phyloP scores from a whole-genome alignment of 2,888 invertebrate genomes.

The Cerastis rubricosa region DNA sequence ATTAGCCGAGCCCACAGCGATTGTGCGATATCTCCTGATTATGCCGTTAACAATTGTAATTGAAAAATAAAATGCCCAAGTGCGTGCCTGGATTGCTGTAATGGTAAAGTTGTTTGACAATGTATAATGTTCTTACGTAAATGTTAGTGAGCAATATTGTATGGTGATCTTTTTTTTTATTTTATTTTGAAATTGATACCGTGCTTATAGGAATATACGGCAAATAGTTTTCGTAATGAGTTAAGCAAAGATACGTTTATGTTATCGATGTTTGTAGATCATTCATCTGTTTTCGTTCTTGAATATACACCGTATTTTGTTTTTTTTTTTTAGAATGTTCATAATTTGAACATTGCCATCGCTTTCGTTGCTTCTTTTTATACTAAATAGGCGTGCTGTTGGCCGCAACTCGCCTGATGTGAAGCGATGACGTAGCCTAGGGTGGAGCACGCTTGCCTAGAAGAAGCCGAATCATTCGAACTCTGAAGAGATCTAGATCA shows the following conservation, averaged over 20 bases:
- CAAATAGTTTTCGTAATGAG: slow-evolving; percentile 26
- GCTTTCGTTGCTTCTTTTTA: background rate
- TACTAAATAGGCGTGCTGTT: background rate
- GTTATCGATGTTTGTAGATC: background rate
- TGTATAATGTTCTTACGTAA: slow-evolving; percentile 52
- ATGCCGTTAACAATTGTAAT: slow-evolving; percentile 90
- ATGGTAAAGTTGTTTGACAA: slow-evolving; percentile 61
- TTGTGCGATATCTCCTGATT: slow-evolving; percentile 88
- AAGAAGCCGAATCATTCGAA: background rate
- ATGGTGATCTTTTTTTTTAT: slow-evolving; percentile 28
- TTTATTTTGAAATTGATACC: slow-evolving; percentile 20
- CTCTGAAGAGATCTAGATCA: background rate
- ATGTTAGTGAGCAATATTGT: slow-evolving; percentile 34
- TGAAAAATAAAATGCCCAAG: slow-evolving; percentile 87
- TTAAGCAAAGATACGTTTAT: background rate
- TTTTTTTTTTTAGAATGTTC: background rate
- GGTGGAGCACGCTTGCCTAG: background rate
- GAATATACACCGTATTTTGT: too few species aligned
- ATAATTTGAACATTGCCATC: background rate
- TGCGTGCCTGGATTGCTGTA: slow-evolving; percentile 63
- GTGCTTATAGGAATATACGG: background rate
- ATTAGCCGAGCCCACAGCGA: slow-evolving; percentile 87
- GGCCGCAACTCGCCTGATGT: background rate
- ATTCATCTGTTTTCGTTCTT: background rate
- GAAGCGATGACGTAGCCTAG: background rate